Conservation (phyloP, 2,888 invertebrate genomes). For the Harpalus rubripes region DNA sequence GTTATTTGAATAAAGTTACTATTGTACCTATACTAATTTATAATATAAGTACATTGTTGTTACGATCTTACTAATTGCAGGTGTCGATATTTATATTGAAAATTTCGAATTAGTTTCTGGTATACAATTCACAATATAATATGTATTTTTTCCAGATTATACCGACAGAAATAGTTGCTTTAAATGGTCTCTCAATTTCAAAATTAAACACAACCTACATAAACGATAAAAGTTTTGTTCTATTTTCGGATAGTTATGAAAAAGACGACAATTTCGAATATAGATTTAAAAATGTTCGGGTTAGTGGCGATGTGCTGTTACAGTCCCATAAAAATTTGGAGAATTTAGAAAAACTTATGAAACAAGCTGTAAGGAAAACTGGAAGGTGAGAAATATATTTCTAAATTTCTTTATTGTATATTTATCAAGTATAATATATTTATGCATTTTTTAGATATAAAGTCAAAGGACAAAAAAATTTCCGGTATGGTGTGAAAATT, state of each 20-base stretch:
- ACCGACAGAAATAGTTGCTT: slow-evolving; percentile 9
- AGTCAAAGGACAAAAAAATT: slow-evolving; percentile 41
- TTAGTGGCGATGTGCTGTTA: slow-evolving; percentile 16
- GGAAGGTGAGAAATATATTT: slow-evolving; percentile 38
- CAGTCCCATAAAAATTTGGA: slow-evolving; percentile 16
- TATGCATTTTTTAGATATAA: slow-evolving; percentile 30
- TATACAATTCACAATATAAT: background rate
- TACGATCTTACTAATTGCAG: no score
- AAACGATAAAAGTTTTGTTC: slow-evolving; percentile 44
- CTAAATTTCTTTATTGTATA: background rate
- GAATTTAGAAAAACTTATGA: slow-evolving; percentile 37
- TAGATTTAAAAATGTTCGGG: slow-evolving; percentile 39
- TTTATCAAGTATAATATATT: background rate
- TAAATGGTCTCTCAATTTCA: slow-evolving; percentile 9
- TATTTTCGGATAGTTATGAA: slow-evolving; percentile 27
- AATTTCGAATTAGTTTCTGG: background rate
- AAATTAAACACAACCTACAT: slow-evolving; percentile 52
- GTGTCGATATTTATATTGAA: no score
- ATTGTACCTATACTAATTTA: no score
- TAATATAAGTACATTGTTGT: no score
- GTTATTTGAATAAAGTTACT: no score
- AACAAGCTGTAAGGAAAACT: slow-evolving; percentile 4
- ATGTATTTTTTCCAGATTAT: slow-evolving; percentile 30
- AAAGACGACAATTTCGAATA: slow-evolving; percentile 24
- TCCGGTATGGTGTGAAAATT: slow-evolving; percentile 11